Percentiles rank a stretch among this genome's conserved stretches.
These are phyloP conservation scores for Anisognathus igniventris DNA, from an alignment of 2,797 vertebrate species.

Conservation along the genomic window DNA sequence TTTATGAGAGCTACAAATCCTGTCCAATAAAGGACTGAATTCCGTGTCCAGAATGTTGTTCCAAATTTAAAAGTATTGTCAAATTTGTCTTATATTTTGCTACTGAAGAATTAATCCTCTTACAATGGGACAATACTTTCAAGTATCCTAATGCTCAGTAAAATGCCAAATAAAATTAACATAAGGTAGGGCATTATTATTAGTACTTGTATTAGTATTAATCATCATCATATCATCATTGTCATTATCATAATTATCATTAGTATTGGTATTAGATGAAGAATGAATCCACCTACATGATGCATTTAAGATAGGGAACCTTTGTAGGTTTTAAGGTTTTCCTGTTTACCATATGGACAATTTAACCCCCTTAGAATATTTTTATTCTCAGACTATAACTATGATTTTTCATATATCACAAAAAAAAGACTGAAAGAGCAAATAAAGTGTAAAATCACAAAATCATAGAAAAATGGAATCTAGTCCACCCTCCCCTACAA, in stretches of 20 bases:
- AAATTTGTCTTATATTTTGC: background rate
- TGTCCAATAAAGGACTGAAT: background rate
- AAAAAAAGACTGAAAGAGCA: background rate
- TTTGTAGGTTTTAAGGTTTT: background rate
- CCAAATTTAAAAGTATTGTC: background rate
- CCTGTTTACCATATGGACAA: background rate
- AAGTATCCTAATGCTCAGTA: background rate
- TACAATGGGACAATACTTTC: background rate
- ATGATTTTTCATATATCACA: background rate
- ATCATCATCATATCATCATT: background rate
- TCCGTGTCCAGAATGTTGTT: background rate
- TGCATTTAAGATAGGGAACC: background rate
- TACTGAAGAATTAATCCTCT: background rate
- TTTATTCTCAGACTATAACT: background rate
- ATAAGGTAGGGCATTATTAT: background rate
- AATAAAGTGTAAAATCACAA: background rate
- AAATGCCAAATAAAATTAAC: background rate
- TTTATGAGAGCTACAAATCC: background rate
- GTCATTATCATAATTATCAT: background rate
- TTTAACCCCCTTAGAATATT: background rate
- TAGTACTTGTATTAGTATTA: too few relatives aligned
- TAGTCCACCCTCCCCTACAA: accelerated
- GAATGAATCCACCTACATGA: background rate
- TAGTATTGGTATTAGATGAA: background rate
- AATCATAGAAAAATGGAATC: background rate